Evolutionary conservation across 2,113 vertebrate genomes (phyloP).

Genomic region (Oreochromis tanganicae): DNA sequence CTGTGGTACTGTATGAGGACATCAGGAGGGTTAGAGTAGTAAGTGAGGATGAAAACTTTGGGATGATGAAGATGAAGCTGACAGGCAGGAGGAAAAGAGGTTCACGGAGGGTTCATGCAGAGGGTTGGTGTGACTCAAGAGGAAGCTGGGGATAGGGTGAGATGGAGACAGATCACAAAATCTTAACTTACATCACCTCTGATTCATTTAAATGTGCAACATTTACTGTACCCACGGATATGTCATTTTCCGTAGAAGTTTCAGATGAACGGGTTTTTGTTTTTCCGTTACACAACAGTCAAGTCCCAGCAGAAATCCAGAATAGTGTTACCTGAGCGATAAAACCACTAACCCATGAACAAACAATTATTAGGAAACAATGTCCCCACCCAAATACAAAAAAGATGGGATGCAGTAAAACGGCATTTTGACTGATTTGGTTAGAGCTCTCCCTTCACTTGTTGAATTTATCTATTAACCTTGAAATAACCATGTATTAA

Average conservation of each 20-base stretch:
- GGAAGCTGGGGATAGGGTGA: neutral
- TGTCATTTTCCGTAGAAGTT: neutral
- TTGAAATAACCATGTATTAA: neutral
- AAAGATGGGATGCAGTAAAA: neutral
- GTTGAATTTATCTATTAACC: neutral
- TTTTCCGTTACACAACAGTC: neutral
- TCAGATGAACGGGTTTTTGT: neutral
- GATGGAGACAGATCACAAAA: neutral
- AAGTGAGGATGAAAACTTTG: neutral
- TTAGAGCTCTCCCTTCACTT: neutral
- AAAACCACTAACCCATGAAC: neutral
- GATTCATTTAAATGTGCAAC: neutral
- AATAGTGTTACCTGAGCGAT: neutral
- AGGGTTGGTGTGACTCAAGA: rapidly evolving
- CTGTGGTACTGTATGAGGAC: neutral
- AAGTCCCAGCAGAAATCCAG: neutral
- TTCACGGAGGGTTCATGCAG: neutral
- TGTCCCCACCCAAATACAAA: neutral
- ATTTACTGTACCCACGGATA: neutral
- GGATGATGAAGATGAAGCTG: neutral
- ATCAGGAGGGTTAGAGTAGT: neutral
- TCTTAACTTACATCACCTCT: neutral
- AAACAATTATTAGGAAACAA: neutral
- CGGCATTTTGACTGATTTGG: neutral
- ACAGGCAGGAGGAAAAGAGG: neutral